Base-by-base conservation (phyloP, 2,888 invertebrate species). In the Torymus auratus region DNA sequence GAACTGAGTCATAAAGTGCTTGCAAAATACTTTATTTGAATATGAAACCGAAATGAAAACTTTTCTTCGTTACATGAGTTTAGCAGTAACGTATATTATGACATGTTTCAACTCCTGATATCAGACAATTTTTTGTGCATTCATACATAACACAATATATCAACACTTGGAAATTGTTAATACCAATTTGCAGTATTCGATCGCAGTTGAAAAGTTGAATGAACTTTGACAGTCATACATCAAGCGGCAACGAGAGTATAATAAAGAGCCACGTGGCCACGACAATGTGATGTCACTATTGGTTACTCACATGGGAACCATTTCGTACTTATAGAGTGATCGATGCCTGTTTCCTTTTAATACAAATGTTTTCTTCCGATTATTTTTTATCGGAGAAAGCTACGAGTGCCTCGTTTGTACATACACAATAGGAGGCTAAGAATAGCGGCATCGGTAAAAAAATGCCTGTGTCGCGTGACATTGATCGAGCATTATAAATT, bases 191-290 rank as follows among this genome's bases (percentile, higher is more conserved):
- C 7, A 41, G 41, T 41, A 41, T 41, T 41, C 41, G 41, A 41
- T 0, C 41, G 7, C n/a, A 41, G 41, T 41, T 41, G 7, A 41
- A 17, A 28, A 58, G 74, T 75, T 75, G 12, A 28, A 13, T 28
- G 75, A 75, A 75, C 75, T 68, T 61, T 14, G 68, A 2, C n/a
- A 17, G 61, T 61, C 67, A 75, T 75, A 68, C 7, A 68, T 75
- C 68, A 75, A 67, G 68, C 10, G 23, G 67, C 64, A 75, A 75
- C 67, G 67, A 67, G 52, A 20, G 28, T 52, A 52, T 20, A 60
- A 60, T 67, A 20, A 56, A 15, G 65, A 62, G 41, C 41, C 41
- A 64, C 75, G 68, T 61, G 68, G 60, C 60, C 41, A 52, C 10
- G 15, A 53, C 68, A 60, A 75, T 53, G 68, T 17, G 17, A 61